phyloP scores from a whole-genome alignment of 2,888 invertebrate genomes.

The Leucophenga maculata region DNA sequence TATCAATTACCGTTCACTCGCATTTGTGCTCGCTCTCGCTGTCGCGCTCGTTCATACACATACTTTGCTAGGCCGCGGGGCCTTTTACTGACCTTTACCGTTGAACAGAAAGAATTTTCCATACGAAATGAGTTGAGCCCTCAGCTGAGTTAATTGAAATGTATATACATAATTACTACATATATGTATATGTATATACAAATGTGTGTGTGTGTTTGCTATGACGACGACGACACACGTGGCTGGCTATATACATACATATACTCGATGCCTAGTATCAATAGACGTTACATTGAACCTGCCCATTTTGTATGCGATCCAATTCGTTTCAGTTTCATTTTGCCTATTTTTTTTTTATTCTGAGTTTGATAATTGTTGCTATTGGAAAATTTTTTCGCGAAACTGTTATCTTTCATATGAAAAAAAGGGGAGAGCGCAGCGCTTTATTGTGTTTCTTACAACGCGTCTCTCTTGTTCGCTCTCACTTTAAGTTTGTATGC shows the following conservation, averaged over 20 bases:
- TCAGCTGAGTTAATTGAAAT: conserved; percentile 5
- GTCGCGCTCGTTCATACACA: too few species aligned
- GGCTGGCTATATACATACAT: too few species aligned
- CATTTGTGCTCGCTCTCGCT: not conserved
- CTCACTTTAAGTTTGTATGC: not conserved
- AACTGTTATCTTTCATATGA: not conserved
- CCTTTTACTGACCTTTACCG: conserved; percentile 18
- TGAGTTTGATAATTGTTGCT: not conserved
- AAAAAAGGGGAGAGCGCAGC: not conserved
- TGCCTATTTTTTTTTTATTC: not conserved
- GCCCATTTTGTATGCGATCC: not conserved
- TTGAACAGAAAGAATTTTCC: too few species aligned
- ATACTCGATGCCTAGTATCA: not conserved
- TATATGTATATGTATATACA: too few species aligned
- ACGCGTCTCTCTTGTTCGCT: not conserved
- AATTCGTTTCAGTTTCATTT: not conserved
- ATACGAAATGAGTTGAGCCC: conserved; percentile 9
- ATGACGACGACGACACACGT: too few species aligned
- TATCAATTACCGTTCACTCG: conserved; percentile 9
- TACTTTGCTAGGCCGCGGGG: not conserved
- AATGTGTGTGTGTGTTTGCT: too few species aligned
- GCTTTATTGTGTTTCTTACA: too few species aligned
- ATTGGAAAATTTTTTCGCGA: conserved; percentile 14
- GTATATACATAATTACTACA: too few species aligned
- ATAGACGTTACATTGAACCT: conserved; percentile 7